These are phyloP conservation scores for Desmodus rotundus DNA, from an alignment of 2,113 vertebrate genomes.

Conservation along the genomic window DNA sequence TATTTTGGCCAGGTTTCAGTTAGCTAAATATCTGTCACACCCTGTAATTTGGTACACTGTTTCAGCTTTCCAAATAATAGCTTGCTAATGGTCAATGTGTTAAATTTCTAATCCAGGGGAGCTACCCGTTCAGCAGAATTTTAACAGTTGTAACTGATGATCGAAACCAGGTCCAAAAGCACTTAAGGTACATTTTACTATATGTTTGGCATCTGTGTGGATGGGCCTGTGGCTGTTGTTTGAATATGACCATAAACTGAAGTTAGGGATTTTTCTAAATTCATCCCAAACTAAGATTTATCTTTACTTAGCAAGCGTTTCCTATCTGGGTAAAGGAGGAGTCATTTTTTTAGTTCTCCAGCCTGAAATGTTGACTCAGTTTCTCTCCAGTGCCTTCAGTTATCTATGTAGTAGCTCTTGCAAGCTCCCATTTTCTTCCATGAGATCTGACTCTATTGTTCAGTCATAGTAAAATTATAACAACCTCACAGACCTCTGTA, in stretches of 20 bases:
- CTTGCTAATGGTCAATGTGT: constrained; percentile 66
- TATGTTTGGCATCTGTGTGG: neutral
- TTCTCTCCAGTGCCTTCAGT: neutral
- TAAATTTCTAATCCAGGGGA: constrained; percentile 62
- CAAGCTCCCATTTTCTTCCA: neutral
- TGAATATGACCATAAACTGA: constrained; percentile 1
- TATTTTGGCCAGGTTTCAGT: constrained; percentile 63
- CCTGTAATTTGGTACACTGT: constrained; percentile 54
- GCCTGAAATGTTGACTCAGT: neutral
- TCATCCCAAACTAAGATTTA: neutral
- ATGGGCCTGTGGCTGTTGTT: constrained; percentile 3
- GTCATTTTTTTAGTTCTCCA: neutral
- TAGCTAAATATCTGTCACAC: constrained; percentile 61
- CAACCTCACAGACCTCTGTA: neutral
- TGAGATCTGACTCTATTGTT: neutral
- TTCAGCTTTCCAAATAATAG: constrained; percentile 67
- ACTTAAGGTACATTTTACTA: constrained; percentile 57
- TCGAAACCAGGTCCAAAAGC: constrained; percentile 63
- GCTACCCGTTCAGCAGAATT: constrained; percentile 72
- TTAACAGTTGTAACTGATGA: constrained; percentile 55
- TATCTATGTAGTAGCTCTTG: neutral
- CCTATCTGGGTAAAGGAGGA: neutral
- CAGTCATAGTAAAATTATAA: neutral
- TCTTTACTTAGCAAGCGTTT: neutral
- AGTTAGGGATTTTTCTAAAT: constrained; percentile 24